Percentiles rank a stretch among this genome's conserved stretches.
Conservation (phyloP, 2,797 vertebrate genomes). For the Bufotes viridis region DNA sequence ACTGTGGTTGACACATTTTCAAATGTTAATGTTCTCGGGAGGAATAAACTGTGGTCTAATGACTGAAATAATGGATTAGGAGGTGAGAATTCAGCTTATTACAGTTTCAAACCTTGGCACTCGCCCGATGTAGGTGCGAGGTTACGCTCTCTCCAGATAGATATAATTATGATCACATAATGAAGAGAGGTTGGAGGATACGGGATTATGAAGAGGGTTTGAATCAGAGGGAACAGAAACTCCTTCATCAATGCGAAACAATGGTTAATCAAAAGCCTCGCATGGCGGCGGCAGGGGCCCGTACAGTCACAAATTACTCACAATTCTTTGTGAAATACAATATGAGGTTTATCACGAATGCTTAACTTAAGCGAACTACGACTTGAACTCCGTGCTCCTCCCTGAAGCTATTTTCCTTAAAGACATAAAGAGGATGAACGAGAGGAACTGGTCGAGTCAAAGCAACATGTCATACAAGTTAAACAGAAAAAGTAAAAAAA, state of each 20-base stretch:
- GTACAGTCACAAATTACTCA: slow-evolving; percentile 61
- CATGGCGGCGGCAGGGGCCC: slow-evolving; percentile 54
- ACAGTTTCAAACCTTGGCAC: slow-evolving; percentile 72
- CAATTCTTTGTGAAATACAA: slow-evolving; percentile 53
- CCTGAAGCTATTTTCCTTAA: slow-evolving; percentile 56
- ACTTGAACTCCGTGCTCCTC: slow-evolving; percentile 42
- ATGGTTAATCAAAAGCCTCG: slow-evolving; percentile 70
- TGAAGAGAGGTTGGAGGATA: slow-evolving; percentile 69
- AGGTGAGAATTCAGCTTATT: slow-evolving; percentile 74
- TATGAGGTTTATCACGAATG: slow-evolving; percentile 62
- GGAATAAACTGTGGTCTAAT: slow-evolving; percentile 76
- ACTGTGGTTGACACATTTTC: slow-evolving; percentile 75
- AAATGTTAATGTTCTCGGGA: slow-evolving; percentile 76
- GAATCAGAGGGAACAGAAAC: slow-evolving; percentile 64
- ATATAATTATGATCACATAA: slow-evolving; percentile 69
- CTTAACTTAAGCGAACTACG: slow-evolving; percentile 58
- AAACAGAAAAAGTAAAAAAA: not conserved
- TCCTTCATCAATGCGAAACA: slow-evolving; percentile 69
- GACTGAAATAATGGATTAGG: slow-evolving; percentile 73
- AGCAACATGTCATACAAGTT: slow-evolving; percentile 8
- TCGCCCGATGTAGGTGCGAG: slow-evolving; percentile 70
- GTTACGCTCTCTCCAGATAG: slow-evolving; percentile 68
- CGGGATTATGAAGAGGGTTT: slow-evolving; percentile 68
- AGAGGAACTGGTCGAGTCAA: slow-evolving; percentile 28
- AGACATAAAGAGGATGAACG: slow-evolving; percentile 53